Base-by-base conservation (phyloP, 2,888 invertebrate genomes). In the Anagyrus pseudococci region DNA sequence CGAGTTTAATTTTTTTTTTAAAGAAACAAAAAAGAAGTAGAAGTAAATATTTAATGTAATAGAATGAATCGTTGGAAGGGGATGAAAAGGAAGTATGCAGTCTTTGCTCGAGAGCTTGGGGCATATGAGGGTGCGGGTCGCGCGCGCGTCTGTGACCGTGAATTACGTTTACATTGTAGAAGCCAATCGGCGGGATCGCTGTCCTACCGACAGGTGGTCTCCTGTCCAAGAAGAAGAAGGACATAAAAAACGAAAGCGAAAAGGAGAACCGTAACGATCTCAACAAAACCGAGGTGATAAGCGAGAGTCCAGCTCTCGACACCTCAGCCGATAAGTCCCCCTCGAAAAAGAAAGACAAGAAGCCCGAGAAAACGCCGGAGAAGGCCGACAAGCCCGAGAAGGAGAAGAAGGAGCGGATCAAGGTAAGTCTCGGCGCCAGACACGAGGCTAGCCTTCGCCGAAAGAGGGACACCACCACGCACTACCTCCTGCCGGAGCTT, bases 151-250 rank as follows among this genome's bases (percentile, higher is more conserved):
- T 75, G 75, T 78, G 71, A 78, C 72, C 72, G 72, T 72, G 73
- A 46, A 56, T 75, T 68, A 72, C 73, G 33, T 77, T 75, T 76
- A 71, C 10, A 59, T 84, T 84, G 54, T 84, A 93, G 93, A 92
- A 92, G 83, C 92, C 92, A 25, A 84, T 91, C 33, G 93, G 93
- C 49, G 93, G 93, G 8, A 90, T 94, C 64, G 90, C 92, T 67
- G 93, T 93, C 68, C 85, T 93, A 82, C 93, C 93, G 50, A 84
- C 89, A 20, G 87, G 85, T 63, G 87, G 84, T 62, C 79, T 43
- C 17, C 26, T 85, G 62, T 83, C 85, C 68, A 85, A 84, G 71
- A 85, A 84, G 76, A 83, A 83, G 69, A 84, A 84, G 76, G 85
- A 86, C 72, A 83, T 84, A 61, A 83, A 88, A 58, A 84, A 85